Conservation (phyloP, 92 coral and sea anemone species). For the Parazoanthus atlanticus region DNA sequence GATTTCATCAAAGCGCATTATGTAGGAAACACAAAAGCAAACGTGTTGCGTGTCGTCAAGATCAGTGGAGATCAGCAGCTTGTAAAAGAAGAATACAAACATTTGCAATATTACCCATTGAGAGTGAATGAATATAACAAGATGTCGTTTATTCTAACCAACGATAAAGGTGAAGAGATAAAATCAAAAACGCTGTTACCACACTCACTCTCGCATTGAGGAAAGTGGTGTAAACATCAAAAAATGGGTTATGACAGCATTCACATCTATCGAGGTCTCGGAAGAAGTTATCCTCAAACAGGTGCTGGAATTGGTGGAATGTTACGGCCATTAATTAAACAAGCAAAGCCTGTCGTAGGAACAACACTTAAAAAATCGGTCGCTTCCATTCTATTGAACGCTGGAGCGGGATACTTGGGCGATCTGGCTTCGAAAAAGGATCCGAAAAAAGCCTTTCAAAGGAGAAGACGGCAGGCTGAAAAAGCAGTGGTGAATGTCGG, state of each 20-base stretch:
- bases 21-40: too few relatives aligned
- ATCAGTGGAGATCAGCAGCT: too few relatives aligned
- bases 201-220: too few relatives aligned
- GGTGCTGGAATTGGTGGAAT: neutral
- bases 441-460: neutral
- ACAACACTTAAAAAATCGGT: neutral
- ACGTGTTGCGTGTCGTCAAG: too few relatives aligned
- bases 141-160: too few relatives aligned
- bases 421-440: neutral
- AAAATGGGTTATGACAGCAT: neutral
- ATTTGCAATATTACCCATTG: too few relatives aligned
- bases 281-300: neutral
- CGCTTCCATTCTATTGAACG: neutral
- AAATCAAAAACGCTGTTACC: too few relatives aligned
- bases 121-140: too few relatives aligned
- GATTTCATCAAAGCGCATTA: too few relatives aligned
- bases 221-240: neutral
- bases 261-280: neutral
- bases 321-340: neutral
- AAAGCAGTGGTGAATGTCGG: neutral
- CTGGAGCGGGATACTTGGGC: neutral
- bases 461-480: neutral
- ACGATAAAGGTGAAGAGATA: too few relatives aligned
- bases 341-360: neutral
- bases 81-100: too few relatives aligned